Percentiles rank a stretch among this genome's conserved stretches.
Conservation (phyloP, 2,888 invertebrate genomes). For the Drosophila putrida region DNA sequence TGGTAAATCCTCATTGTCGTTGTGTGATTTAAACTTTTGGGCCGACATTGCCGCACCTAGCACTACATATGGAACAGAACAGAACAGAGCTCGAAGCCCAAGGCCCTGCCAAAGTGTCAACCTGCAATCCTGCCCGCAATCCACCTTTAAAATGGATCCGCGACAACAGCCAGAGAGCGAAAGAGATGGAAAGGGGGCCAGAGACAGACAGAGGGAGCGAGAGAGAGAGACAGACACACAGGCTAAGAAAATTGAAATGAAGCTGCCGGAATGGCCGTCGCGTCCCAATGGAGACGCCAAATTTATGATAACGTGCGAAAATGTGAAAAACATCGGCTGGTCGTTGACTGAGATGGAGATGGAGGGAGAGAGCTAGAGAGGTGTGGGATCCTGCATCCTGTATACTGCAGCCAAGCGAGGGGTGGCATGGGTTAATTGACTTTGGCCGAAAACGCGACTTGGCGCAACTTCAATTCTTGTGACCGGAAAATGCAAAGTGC, state of each 20-base stretch:
- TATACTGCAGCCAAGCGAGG: not conserved
- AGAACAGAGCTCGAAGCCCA: constrained; percentile 1
- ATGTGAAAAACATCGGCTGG: constrained; percentile 50
- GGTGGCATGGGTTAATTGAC: constrained; percentile 59
- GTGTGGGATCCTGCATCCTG: not conserved
- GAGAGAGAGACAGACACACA: constrained; percentile 3
- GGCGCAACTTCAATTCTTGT: constrained; percentile 59
- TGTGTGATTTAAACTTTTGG: constrained; percentile 84
- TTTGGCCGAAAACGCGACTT: constrained; percentile 58
- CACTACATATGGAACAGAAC: constrained; percentile 8
- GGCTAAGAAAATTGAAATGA: constrained; percentile 75
- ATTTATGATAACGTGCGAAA: constrained; percentile 70
- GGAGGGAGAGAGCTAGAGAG: not conserved
- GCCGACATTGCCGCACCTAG: constrained; percentile 43
- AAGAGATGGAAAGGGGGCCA: not conserved
- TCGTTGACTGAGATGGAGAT: not conserved
- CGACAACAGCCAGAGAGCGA: constrained; percentile 18
- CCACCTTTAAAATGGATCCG: constrained; percentile 46
- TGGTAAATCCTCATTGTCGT: constrained; percentile 83
- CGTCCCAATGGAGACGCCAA: constrained; percentile 56
- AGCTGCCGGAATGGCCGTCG: constrained; percentile 33
- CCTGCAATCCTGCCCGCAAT: constrained; percentile 19
- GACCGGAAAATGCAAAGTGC: constrained; percentile 60
- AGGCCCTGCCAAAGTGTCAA: constrained; percentile 50
- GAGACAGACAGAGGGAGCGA: constrained; percentile 12